phyloP scores from a whole-genome alignment of 1,140 invertebrate genomes.

The Lineus longissimus region DNA sequence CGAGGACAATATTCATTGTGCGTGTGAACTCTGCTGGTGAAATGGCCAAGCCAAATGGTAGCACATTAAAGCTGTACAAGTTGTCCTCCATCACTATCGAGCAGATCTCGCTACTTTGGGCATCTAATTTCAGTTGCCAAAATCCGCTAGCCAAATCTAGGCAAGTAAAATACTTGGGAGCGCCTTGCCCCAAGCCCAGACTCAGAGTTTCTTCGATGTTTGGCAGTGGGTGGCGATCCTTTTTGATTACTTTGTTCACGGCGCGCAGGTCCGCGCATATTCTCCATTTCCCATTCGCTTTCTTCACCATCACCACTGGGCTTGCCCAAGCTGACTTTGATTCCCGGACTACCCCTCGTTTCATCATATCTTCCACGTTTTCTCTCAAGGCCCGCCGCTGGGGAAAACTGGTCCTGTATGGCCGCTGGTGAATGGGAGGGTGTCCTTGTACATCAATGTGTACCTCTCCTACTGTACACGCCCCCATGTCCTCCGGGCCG shows the following conservation, averaged over 20 bases:
- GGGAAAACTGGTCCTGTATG: too few species aligned
- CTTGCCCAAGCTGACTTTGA: too few species aligned
- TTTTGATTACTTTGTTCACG: neutral
- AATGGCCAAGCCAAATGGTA: neutral
- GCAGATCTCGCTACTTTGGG: neutral
- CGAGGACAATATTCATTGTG: neutral
- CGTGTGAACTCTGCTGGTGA: neutral
- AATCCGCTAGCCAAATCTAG: neutral
- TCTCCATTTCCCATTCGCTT: neutral
- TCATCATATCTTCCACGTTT: too few species aligned
- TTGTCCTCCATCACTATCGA: neutral
- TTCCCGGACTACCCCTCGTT: too few species aligned
- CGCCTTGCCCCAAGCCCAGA: neutral
- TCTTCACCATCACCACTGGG: neutral
- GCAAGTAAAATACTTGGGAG: neutral
- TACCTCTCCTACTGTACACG: too few species aligned
- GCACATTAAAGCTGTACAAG: neutral
- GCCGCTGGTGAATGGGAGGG: too few species aligned
- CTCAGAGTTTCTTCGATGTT: neutral
- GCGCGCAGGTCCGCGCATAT: neutral
- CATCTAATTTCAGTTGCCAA: neutral
- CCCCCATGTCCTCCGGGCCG: too few species aligned
- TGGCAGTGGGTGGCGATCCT: neutral
- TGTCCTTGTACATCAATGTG: too few species aligned
- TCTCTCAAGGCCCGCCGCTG: too few species aligned